A percentile compares a stretch with the other conserved stretches of the same genome.
These are phyloP conservation scores for Pheucticus melanocephalus DNA, from an alignment of 2,113 vertebrate species.

Conservation along the genomic window DNA sequence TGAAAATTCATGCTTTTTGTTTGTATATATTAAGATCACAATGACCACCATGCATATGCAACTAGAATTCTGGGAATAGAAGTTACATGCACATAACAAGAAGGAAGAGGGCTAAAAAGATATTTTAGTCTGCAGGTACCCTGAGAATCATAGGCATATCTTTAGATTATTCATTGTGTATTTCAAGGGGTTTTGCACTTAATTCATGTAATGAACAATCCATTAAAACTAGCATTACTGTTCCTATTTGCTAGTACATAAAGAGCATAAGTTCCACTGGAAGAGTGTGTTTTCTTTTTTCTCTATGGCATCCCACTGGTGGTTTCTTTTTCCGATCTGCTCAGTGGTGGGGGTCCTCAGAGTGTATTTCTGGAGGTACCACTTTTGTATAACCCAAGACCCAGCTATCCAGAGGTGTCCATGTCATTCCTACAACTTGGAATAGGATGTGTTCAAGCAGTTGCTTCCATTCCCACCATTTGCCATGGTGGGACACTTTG, in stretches of 20 bases:
- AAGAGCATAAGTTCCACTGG: not conserved
- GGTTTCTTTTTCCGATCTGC: not conserved
- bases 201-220: not conserved
- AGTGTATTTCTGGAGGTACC: not conserved
- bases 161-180: not conserved
- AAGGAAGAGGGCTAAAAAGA: not conserved
- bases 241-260: not conserved
- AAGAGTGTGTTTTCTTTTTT: not conserved
- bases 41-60: not conserved
- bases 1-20: not conserved
- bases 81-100: not conserved
- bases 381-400: not conserved
- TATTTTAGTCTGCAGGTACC: not conserved
- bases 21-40: not conserved
- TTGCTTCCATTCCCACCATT: not conserved
- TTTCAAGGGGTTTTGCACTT: not conserved
- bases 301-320: accelerated
- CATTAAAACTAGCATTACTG: not conserved
- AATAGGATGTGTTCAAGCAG: not conserved
- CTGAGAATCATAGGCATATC: not conserved
- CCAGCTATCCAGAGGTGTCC: not conserved
- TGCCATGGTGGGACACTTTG: not conserved
- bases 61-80: not conserved
- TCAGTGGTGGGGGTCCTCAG: accelerated
- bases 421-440: not conserved